These are phyloP conservation scores for Athripsodes cinereus DNA, from an alignment of 2,888 invertebrate species.

Conservation along the genomic window DNA sequence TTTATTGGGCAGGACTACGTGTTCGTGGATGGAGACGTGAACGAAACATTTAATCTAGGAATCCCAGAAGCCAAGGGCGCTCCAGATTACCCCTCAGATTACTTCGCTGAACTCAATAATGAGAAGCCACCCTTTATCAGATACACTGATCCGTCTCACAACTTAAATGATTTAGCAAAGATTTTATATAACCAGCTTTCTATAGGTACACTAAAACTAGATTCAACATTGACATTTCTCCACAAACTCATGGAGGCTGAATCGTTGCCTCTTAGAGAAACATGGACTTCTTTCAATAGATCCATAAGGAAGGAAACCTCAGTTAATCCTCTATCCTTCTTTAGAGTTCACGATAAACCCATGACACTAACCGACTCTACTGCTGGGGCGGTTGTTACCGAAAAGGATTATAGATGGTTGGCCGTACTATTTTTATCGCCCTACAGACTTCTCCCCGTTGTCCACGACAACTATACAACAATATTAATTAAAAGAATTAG, in stretches of 20 bases:
- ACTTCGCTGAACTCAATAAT: not conserved
- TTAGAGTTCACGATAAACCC: not conserved
- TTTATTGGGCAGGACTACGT: not conserved
- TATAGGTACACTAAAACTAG: not conserved
- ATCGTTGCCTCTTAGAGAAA: not conserved
- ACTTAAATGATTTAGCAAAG: not conserved
- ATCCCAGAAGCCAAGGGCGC: not conserved
- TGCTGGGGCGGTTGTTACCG: not conserved
- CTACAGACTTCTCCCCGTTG: too few species aligned
- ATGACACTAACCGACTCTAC: not conserved
- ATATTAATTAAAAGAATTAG: too few species aligned
- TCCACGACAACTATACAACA: too few species aligned
- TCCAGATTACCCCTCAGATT: not conserved
- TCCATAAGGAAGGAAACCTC: not conserved
- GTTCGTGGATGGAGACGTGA: not conserved
- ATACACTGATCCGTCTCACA: not conserved
- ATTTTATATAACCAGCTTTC: not conserved
- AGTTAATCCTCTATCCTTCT: not conserved
- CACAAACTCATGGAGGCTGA: not conserved
- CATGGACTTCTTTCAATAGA: not conserved
- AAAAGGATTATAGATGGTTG: not conserved
- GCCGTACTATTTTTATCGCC: not conserved
- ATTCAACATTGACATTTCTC: not conserved
- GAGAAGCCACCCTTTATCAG: not conserved
- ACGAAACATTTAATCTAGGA: not conserved